These are phyloP conservation scores for Hydrocynus forskahlii DNA, from an alignment of 2,797 vertebrate genomes.

Conservation along the genomic window DNA sequence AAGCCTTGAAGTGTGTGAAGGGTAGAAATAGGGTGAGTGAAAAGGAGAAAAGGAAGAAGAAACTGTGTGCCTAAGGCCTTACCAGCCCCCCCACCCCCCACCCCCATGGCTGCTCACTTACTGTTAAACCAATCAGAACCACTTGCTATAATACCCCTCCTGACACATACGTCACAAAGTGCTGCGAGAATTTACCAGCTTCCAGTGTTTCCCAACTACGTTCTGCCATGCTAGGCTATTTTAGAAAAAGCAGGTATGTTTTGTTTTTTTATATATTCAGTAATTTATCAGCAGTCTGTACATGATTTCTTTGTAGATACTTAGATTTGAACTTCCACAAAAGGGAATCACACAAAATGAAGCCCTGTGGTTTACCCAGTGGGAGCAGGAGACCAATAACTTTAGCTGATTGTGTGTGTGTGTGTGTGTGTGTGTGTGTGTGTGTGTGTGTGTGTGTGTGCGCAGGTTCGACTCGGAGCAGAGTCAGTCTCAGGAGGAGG, in stretches of 20 bases:
- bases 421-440: constrained; percentile 29
- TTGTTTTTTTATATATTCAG: not conserved
- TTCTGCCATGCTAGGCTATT: constrained; percentile 18
- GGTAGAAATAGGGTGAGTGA: constrained; percentile 1
- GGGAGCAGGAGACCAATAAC: not conserved
- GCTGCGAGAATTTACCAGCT: constrained; percentile 29
- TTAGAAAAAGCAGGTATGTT: constrained; percentile 45
- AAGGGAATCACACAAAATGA: not conserved
- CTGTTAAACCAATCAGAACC: constrained; percentile 46
- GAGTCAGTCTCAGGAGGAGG: constrained; percentile 87
- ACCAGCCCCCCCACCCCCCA: not conserved
- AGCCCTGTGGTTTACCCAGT: not conserved
- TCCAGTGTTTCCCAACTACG: constrained; percentile 22
- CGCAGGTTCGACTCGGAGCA: constrained; percentile 93
- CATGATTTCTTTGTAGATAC: not conserved
- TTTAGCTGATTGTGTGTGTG: not conserved
- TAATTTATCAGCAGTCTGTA: not conserved
- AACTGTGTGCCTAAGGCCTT: constrained; percentile 28
- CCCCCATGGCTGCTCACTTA: constrained; percentile 12
- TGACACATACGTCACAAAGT: constrained; percentile 22
- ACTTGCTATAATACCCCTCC: constrained; percentile 35
- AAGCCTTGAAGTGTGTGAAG: constrained; percentile 13
- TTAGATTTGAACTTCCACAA: not conserved
- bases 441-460: constrained; percentile 37
- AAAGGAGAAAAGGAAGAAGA: constrained; percentile 13